Base-by-base conservation (phyloP, 2,113 vertebrate species). In the Oryzias celebensis region DNA sequence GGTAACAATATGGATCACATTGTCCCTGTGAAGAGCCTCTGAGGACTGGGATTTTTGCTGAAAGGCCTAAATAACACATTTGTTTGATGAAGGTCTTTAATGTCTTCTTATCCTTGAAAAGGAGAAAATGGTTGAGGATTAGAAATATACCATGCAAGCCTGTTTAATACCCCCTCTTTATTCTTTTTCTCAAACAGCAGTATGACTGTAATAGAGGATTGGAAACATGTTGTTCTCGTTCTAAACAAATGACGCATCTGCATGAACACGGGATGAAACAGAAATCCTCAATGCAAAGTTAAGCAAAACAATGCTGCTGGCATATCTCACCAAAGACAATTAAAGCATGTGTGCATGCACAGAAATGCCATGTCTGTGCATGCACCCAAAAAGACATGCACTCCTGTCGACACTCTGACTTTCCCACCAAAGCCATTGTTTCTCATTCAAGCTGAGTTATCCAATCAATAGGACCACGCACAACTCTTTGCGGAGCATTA, bases 31-130 rank as follows among this genome's bases (percentile, higher is more conserved):
- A 41, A 68, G 52, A 70, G 58, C 53, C 23, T n/a, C 54, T 60
- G 51, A 77, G 82, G 65, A 82, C 66, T 65, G 71, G 56, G 61
- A 42, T 76, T 79, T 71, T 59, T 45, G 69, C 64, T 75, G 77
- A 84, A 68, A 84, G 65, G 54, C 68, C 82, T 76, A 54, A 71
- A 85, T 78, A 84, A 86, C 78, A 53, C 46, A 68, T 51, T 84
- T 51, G 77, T 85, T 86, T 87, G 53, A 85, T 77, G 76, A 81
- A 84, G 82, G 75, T 55, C 59, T 85, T 75, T 85, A 87, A 87
- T 82, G 62, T 78, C 71, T 65, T 75, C 82, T 87, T 85, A 88
- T 68, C 63, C 64, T n/a, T 24, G 46, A 68, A 77, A 76, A 77
- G 73, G 64, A 76, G 71, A 80, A 84, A 68, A 48, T 61, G 58